A percentile compares a stretch with the other conserved stretches of the same genome.
These are phyloP conservation scores for Standfussiana lucernea DNA, from an alignment of 2,888 invertebrate genomes.

Conservation along the genomic window DNA sequence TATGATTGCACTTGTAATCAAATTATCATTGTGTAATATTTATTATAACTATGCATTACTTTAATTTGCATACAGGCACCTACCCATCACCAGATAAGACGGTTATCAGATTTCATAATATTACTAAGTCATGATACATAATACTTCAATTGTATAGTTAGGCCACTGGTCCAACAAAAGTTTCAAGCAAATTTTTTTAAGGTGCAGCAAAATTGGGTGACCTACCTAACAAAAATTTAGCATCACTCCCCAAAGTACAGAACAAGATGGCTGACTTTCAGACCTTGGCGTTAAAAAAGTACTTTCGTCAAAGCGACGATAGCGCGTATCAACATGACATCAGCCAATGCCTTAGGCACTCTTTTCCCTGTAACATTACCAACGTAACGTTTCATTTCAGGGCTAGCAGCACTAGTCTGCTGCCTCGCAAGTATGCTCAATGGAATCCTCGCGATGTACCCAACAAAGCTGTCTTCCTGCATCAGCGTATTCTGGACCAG, in stretches of 20 bases:
- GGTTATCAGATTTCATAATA: background rate
- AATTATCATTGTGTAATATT: background rate
- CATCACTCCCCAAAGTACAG: too few species aligned
- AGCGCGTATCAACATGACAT: too few species aligned
- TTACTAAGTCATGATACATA: background rate
- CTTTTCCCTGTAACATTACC: background rate
- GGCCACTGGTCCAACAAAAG: too few species aligned
- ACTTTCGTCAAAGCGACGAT: too few species aligned
- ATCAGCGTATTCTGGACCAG: constrained; percentile 61
- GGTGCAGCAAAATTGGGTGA: too few species aligned
- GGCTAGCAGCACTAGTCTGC: constrained; percentile 69
- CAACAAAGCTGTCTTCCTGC: constrained; percentile 60
- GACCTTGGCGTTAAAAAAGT: too few species aligned
- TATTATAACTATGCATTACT: constrained; percentile 4
- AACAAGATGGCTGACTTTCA: too few species aligned
- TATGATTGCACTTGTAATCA: background rate
- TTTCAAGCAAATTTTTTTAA: too few species aligned
- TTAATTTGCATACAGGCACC: background rate
- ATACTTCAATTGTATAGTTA: too few species aligned
- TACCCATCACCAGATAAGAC: constrained; percentile 2
- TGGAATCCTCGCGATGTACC: constrained; percentile 68
- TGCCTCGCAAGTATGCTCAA: constrained; percentile 68
- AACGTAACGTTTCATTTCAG: constrained; percentile 66
- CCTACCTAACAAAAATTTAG: too few species aligned
- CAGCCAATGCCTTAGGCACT: background rate